Conservation (phyloP, 53 echinoderm and acorn worm genomes). For the Mesocentrotus franciscanus region DNA sequence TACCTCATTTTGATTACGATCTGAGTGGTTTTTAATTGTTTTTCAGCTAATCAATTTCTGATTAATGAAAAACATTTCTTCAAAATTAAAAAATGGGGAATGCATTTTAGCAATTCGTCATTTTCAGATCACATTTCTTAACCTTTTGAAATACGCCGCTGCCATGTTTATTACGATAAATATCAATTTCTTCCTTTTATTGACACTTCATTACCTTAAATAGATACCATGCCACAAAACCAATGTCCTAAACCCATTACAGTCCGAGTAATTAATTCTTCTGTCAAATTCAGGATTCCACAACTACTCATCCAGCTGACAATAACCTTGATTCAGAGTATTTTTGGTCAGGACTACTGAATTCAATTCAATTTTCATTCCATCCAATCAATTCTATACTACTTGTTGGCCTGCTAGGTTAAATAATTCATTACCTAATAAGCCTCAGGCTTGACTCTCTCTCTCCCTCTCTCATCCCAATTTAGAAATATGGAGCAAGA, state of each 20-base stretch:
- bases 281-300: background rate
- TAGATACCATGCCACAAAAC: background rate
- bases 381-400: slow-evolving; percentile 22
- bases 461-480: slow-evolving; percentile 4
- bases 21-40: background rate
- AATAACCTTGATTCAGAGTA: background rate
- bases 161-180: background rate
- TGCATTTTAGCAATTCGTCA: background rate
- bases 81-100: background rate
- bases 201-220: background rate
- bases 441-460: slow-evolving; percentile 24
- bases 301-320: background rate
- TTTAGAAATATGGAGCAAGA: slow-evolving; percentile 30
- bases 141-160: background rate
- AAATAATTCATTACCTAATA: slow-evolving; percentile 54
- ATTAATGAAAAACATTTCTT: background rate
- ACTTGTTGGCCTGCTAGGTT: background rate
- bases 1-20: background rate
- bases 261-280: background rate
- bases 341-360: slow-evolving; percentile 5
- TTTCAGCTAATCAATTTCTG: background rate
- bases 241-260: background rate
- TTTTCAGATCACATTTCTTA: background rate
- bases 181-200: background rate
- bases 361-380: slow-evolving; percentile 46